These are phyloP conservation scores for Drosophila helvetica DNA, from an alignment of 2,888 invertebrate species.

Conservation along the genomic window DNA sequence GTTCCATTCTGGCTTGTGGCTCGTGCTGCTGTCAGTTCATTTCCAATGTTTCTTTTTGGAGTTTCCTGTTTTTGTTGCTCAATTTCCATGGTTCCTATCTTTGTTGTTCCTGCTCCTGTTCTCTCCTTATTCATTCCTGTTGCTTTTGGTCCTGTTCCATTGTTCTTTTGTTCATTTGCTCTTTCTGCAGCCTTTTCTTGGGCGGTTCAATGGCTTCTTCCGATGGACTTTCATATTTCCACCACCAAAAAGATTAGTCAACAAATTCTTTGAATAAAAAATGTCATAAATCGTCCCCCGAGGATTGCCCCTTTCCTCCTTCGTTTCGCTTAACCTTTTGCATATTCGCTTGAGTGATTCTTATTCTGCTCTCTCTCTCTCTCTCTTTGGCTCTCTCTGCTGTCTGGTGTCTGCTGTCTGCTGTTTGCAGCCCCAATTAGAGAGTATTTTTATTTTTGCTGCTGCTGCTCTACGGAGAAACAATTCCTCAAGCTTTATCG, in stretches of 20 bases:
- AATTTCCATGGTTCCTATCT: no score
- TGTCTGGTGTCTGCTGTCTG: neutral
- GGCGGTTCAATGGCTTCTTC: no score
- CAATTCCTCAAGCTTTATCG: conserved; percentile 62
- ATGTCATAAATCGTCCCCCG: conserved; percentile 4
- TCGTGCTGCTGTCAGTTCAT: no score
- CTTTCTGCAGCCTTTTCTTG: neutral
- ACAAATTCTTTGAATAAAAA: neutral
- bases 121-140: no score
- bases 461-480: conserved; percentile 27
- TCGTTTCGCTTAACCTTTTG: conserved; percentile 12
- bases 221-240: neutral
- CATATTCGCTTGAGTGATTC: conserved; percentile 18
- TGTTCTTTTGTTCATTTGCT: neutral
- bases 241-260: neutral
- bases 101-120: no score
- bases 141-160: no score
- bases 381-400: no score
- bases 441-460: conserved; percentile 18
- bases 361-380: neutral
- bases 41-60: no score
- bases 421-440: conserved; percentile 54
- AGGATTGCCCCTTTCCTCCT: conserved; percentile 1
- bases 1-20: neutral
- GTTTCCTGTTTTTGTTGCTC: no score